Evolutionary conservation across 2,888 invertebrate genomes (phyloP).

Genomic region (Drosophila conformis): DNA sequence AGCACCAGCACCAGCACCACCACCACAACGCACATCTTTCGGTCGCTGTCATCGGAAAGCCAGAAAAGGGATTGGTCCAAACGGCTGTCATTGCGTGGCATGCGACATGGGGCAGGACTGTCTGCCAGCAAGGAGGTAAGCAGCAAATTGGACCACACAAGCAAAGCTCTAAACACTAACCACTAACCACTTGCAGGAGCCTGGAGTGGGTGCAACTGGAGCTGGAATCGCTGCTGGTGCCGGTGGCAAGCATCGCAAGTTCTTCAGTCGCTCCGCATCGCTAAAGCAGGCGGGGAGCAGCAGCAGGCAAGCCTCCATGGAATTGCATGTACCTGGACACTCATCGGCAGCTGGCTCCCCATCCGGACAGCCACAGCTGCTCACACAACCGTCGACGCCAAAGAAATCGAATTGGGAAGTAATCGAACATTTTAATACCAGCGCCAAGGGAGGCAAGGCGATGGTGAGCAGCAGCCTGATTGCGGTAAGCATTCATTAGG

Average conservation of each 20-base stretch:
- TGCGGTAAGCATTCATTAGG: slow-evolving; percentile 86
- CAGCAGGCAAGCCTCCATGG: slow-evolving; percentile 80
- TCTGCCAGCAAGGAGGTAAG: slow-evolving; percentile 83
- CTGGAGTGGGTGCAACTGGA: not conserved
- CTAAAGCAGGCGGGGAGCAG: slow-evolving; percentile 86
- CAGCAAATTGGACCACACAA: slow-evolving; percentile 28
- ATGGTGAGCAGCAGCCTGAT: slow-evolving; percentile 88
- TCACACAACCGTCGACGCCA: slow-evolving; percentile 87
- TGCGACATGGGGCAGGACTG: slow-evolving; percentile 87
- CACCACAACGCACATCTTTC: slow-evolving; percentile 85
- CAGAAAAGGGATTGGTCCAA: slow-evolving; percentile 90
- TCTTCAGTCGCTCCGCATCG: slow-evolving; percentile 87
- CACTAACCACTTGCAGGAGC: slow-evolving; percentile 29
- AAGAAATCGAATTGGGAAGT: slow-evolving; percentile 96
- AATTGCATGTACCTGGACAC: slow-evolving; percentile 81
- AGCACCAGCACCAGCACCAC: not conserved
- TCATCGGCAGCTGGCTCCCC: slow-evolving; percentile 47
- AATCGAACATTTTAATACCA: slow-evolving; percentile 92
- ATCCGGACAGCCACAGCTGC: slow-evolving; percentile 72
- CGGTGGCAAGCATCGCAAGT: slow-evolving; percentile 75
- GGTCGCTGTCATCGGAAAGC: slow-evolving; percentile 89
- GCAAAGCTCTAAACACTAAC: slow-evolving; percentile 2
- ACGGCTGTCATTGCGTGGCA: slow-evolving; percentile 90
- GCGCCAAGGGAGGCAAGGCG: slow-evolving; percentile 87
- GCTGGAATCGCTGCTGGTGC: slow-evolving; percentile 1